Conservation (phyloP, 2,888 invertebrate genomes). For the Biston betularia region DNA sequence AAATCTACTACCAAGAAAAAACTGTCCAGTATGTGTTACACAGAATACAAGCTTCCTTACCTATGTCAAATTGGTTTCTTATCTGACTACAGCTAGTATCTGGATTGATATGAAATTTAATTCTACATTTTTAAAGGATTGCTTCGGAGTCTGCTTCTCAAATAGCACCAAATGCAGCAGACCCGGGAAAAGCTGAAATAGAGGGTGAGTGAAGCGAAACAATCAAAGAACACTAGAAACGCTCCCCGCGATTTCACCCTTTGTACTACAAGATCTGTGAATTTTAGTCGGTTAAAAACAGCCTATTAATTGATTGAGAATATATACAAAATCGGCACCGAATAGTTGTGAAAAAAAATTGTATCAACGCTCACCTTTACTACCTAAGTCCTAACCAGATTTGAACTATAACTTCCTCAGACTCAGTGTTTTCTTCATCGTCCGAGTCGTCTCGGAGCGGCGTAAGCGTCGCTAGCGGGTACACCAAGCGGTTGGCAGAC, state of each 20-base stretch:
- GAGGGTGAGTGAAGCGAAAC: conserved; percentile 49
- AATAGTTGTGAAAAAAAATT: no score
- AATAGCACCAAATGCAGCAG: conserved; percentile 44
- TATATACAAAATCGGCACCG: no score
- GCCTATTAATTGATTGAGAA: no score
- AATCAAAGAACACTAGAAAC: neutral
- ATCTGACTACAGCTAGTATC: no score
- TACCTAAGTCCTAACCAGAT: neutral
- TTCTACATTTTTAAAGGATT: conserved; percentile 50
- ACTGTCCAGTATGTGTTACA: no score
- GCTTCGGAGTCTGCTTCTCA: conserved; percentile 45
- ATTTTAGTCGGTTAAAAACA: no score
- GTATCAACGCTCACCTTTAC: no score
- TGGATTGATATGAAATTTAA: no score
- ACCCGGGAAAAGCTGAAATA: conserved; percentile 41
- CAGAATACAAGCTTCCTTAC: no score
- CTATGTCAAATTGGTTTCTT: no score
- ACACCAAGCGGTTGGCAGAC: conserved; percentile 65
- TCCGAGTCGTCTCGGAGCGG: conserved; percentile 64
- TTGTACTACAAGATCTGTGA: no score
- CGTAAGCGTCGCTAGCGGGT: conserved; percentile 71
- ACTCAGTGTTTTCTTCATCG: conserved; percentile 69
- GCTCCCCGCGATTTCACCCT: neutral
- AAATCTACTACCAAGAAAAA: no score
- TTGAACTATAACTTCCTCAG: conserved; percentile 45